Evolutionary conservation across 2,888 invertebrate genomes (phyloP).

Genomic region (Herminia tarsipennalis): DNA sequence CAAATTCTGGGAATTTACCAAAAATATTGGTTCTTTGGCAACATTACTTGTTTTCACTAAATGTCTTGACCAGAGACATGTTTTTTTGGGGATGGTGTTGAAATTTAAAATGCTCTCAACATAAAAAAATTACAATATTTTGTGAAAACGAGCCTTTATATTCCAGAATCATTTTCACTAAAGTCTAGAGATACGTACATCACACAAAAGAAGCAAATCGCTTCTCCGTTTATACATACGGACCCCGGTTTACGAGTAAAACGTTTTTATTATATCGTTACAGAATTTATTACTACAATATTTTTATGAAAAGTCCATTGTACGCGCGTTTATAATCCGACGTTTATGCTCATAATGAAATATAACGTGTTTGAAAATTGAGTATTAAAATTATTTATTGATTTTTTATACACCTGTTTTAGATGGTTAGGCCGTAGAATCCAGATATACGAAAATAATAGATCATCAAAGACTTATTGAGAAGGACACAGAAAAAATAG

Average conservation of each 20-base stretch:
- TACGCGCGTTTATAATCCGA: conserved; percentile 28
- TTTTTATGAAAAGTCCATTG: conserved; percentile 40
- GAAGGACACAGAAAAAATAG: no score
- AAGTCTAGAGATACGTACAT: not conserved
- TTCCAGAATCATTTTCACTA: no score
- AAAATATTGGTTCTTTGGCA: no score
- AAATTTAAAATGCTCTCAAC: no score
- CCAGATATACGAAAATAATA: not conserved
- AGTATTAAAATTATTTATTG: conserved; percentile 22
- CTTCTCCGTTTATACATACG: conserved; percentile 2
- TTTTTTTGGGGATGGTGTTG: no score
- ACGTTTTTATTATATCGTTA: conserved; percentile 33
- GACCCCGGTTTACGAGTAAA: conserved; percentile 23
- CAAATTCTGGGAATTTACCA: no score
- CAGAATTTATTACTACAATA: conserved; percentile 41
- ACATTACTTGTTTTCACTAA: no score
- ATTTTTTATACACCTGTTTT: conserved; percentile 19
- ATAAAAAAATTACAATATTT: not conserved
- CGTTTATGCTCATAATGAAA: conserved; percentile 34
- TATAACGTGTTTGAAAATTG: conserved; percentile 25
- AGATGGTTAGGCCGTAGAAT: not conserved
- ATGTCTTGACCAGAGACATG: no score
- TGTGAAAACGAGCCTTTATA: no score
- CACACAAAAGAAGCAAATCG: not conserved
- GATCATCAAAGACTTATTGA: no score